Evolutionary conservation across 2,113 vertebrate species (phyloP).

Genomic region (Paramisgurnus dabryanus): DNA sequence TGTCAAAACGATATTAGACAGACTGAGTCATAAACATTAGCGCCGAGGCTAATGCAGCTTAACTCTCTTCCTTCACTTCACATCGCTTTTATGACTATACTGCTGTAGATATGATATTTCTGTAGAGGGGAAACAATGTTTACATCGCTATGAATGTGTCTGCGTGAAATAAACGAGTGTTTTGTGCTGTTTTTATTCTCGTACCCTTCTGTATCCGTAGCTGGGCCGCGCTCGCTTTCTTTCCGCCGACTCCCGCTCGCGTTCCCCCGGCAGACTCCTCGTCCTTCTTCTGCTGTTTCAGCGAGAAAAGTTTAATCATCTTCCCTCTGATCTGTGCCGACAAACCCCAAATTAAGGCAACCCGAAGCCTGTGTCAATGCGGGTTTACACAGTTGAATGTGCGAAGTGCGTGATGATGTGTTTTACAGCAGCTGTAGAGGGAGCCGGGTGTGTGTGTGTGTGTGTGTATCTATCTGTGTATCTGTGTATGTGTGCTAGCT

Average conservation of each 20-base stretch:
- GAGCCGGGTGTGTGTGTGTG: not conserved
- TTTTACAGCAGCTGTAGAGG: slow-evolving; percentile 7
- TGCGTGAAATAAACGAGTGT: not conserved
- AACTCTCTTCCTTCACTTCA: not conserved
- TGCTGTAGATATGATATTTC: not conserved
- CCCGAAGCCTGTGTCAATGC: not conserved
- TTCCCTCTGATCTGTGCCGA: slow-evolving; percentile 58
- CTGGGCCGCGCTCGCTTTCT: slow-evolving; percentile 95
- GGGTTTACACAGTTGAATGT: not conserved
- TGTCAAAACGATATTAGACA: not conserved
- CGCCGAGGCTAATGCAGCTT: not conserved
- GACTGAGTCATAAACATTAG: not conserved
- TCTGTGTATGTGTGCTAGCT: not conserved
- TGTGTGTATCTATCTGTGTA: no score
- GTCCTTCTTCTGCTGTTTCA: slow-evolving; percentile 99
- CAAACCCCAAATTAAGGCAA: not conserved
- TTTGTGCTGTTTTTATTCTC: slow-evolving; percentile 35
- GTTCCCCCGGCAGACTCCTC: slow-evolving; percentile 94
- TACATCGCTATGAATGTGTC: not conserved
- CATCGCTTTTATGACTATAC: not conserved
- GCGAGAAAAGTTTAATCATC: slow-evolving; percentile 97
- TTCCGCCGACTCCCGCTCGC: slow-evolving; percentile 83
- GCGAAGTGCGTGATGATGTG: not conserved
- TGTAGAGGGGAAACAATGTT: not conserved
- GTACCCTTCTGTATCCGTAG: slow-evolving; percentile 94